Evolutionary conservation across 2,113 vertebrate species (phyloP).

Genomic region (Tychaedon coryphoeus): DNA sequence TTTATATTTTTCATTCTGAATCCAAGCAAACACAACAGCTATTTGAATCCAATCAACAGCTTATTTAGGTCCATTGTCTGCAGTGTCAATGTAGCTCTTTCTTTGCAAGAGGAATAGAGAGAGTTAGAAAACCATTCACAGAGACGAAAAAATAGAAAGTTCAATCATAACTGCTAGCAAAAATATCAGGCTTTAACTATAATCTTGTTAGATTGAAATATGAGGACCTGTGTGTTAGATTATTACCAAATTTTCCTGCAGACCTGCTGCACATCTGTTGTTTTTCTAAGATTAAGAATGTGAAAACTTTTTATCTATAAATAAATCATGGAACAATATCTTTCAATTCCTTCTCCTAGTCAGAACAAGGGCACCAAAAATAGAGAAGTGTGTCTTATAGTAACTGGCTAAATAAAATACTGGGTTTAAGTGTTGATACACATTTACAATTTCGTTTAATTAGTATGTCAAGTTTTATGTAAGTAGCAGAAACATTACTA

Average conservation of each 20-base stretch:
- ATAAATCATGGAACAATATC: neutral
- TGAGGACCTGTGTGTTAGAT: neutral
- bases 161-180: neutral
- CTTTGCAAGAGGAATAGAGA: neutral
- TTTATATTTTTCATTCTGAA: neutral
- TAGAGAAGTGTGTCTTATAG: neutral
- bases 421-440: neutral
- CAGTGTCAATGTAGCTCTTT: neutral
- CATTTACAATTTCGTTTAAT: neutral
- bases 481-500: neutral
- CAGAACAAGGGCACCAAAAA: neutral
- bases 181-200: neutral
- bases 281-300: neutral
- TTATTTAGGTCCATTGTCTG: neutral
- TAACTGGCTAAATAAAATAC: neutral
- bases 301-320: slow-evolving; percentile 34
- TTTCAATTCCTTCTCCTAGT: slow-evolving; percentile 46
- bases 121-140: neutral
- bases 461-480: neutral
- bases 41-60: neutral
- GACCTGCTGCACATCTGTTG: neutral
- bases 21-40: neutral
- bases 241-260: neutral
- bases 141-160: neutral
- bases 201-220: neutral